Evolutionary conservation across 2,797 vertebrate species (phyloP), one percentile per base, ranked within the genome.

Genomic region (Ctenosaura bakeri): DNA sequence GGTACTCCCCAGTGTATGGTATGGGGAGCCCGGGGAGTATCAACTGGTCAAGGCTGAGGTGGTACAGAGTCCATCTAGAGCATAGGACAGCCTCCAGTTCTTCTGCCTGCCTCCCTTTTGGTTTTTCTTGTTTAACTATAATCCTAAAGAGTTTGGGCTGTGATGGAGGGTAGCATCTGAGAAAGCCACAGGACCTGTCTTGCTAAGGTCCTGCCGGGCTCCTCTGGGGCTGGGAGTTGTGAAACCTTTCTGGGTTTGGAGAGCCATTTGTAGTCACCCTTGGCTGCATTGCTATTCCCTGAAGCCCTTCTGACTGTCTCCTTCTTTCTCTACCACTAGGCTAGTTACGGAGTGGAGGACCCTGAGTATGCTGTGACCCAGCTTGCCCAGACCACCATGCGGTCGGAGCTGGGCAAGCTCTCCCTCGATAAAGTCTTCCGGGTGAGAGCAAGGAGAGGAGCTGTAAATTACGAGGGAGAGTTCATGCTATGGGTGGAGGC

Each of bases 321-420:
- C 24, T 85, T 3, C n/a, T 18, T 62, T 29, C 91, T 95, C 62
- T 6, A 5, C 62, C 22, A 29, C 18, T 94, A 99, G 99, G 98
- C 99, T 88, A 99, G 99, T 93, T 99, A 99, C 0, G 99, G 99
- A 6, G 99, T 99, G 24, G 99, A 99, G 94, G 99, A 99, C 93
- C 99, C 99, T 0, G 99, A 99, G 82, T 99, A 99, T 0, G 99
- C 99, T 0, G 99, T 99, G 91, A 99, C 99, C 0, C 99, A 99
- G 95, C 94, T 99, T 90, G 99, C 99, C 42, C 99, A 99, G 97
- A 99, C 99, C 74, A 99, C 99, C 86, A 99, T 99, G 99, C 98
- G 99, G 85, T 99, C 99, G 4, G 99, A 99, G 94, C 97, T 99
- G 62, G 99, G 99, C 90, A 99, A 99, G 95, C 98, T 99, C 46